Percentiles rank a stretch among this genome's conserved stretches.
Conservation (phyloP, 2,888 invertebrate genomes). For the Eristalis pertinax region DNA sequence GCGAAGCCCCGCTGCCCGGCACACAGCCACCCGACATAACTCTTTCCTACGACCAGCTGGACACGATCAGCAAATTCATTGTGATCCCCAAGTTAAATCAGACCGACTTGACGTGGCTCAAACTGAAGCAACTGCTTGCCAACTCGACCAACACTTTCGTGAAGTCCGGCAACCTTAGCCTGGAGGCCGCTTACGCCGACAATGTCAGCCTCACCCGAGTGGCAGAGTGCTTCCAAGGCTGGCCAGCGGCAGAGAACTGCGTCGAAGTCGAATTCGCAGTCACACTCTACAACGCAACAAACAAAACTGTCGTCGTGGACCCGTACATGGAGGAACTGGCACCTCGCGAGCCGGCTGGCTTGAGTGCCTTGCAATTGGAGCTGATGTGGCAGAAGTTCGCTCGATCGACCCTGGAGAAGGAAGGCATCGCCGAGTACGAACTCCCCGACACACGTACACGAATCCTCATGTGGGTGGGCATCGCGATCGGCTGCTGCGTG, state of each 20-base stretch:
- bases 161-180: conserved; percentile 4
- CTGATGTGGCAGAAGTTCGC: conserved; percentile 68
- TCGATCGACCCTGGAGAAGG: conserved; percentile 20
- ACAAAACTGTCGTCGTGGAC: conserved; percentile 35
- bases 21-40: conserved; percentile 66
- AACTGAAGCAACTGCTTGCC: conserved; percentile 62
- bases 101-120: conserved; percentile 66
- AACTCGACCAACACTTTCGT: conserved; percentile 62
- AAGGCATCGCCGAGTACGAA: conserved; percentile 59
- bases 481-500: conserved; percentile 62
- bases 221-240: conserved; percentile 66
- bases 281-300: conserved; percentile 44
- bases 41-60: conserved; percentile 56
- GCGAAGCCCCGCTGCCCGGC: conserved; percentile 29
- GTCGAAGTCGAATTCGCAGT: conserved; percentile 70
- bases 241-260: conserved; percentile 70
- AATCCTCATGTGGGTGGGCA: conserved; percentile 71
- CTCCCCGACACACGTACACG: conserved; percentile 57
- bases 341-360: conserved; percentile 58
- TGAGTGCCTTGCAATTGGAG: conserved; percentile 39
- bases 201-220: conserved; percentile 72
- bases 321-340: conserved; percentile 55
- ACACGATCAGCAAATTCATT: conserved; percentile 48
- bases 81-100: conserved; percentile 54
- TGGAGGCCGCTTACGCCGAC: conserved; percentile 50